phyloP scores from a whole-genome alignment of 2,888 invertebrate genomes.

The Epinotia ramella region DNA sequence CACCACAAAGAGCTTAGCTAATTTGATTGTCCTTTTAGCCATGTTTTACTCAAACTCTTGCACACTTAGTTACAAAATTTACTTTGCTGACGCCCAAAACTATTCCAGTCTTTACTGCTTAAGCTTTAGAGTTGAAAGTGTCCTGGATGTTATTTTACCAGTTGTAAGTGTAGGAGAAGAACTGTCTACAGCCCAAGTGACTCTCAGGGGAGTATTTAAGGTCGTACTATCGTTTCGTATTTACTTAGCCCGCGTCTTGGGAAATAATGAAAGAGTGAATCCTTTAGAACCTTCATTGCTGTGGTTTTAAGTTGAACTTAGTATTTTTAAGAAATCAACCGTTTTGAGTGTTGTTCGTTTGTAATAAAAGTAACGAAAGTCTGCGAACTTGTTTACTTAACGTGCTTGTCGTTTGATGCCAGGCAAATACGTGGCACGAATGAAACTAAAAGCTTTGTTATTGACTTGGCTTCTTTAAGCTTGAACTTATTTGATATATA shows the following conservation, averaged over 20 bases:
- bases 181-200: constrained; percentile 19
- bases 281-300: constrained; percentile 12
- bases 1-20: constrained; percentile 32
- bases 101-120: not conserved
- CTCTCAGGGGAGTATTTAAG: constrained; percentile 42
- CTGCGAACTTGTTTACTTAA: not conserved
- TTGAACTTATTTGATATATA: not conserved
- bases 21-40: constrained; percentile 22
- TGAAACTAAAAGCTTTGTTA: not conserved
- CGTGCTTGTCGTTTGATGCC: not conserved
- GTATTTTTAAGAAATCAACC: constrained; percentile 11
- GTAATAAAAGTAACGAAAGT: not conserved
- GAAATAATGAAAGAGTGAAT: constrained; percentile 48
- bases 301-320: constrained; percentile 9
- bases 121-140: constrained; percentile 16
- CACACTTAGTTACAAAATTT: constrained; percentile 24
- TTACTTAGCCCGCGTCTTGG: constrained; percentile 49
- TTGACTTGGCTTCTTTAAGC: not conserved
- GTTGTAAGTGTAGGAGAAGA: constrained; percentile 11
- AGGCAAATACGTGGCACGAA: not conserved
- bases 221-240: constrained; percentile 45
- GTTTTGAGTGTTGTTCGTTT: not conserved
- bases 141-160: constrained; percentile 10
- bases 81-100: constrained; percentile 7
- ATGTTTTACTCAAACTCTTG: constrained; percentile 36